Percentiles rank a stretch among this genome's conserved stretches.
Conservation (phyloP, 2,797 vertebrate genomes). For the Eurystomus glaucurus region DNA sequence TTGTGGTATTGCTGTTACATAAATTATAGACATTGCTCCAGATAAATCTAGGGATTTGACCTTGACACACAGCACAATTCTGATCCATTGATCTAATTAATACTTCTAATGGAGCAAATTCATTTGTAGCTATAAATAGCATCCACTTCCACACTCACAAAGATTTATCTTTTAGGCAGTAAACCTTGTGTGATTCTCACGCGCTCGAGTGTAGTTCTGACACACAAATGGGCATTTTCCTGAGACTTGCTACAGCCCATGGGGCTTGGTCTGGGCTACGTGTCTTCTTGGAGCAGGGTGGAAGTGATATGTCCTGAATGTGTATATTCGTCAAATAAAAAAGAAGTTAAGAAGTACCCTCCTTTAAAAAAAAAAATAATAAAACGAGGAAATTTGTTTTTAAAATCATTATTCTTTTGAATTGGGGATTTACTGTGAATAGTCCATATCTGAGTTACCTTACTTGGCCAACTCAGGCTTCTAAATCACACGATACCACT, state of each 20-base stretch:
- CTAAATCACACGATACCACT: not conserved
- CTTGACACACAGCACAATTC: not conserved
- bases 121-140: not conserved
- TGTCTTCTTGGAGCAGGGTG: not conserved
- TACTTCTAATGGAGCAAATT: not conserved
- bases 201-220: rapidly evolving
- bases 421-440: not conserved
- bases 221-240: not conserved
- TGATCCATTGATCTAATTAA: not conserved
- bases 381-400: too few relatives aligned
- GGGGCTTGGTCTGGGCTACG: not conserved
- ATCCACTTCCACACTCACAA: not conserved
- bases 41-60: constrained; percentile 1
- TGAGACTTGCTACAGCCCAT: not conserved
- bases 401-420: not conserved
- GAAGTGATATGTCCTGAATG: not conserved
- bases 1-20: not conserved
- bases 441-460: not conserved
- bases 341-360: not conserved
- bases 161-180: not conserved
- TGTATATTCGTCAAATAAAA: not conserved
- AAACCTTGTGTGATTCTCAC: not conserved
- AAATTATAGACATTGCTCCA: not conserved
- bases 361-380: not conserved
- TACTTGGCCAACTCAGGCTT: not conserved